Evolutionary conservation across 2,888 invertebrate genomes (phyloP).

Genomic region (Rhingia campestris): DNA sequence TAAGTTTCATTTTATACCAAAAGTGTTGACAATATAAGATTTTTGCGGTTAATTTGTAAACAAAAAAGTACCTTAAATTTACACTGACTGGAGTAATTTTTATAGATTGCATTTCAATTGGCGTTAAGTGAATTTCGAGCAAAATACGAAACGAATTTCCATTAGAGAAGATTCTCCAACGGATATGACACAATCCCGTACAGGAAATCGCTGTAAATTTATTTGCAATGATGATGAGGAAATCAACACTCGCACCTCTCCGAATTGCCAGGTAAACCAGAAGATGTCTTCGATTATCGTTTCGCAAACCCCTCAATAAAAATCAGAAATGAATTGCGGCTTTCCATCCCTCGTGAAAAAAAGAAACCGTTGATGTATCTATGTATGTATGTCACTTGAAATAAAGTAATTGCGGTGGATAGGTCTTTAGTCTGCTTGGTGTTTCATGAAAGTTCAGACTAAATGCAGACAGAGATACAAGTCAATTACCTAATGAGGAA

Average conservation of each 20-base stretch:
- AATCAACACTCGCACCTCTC: constrained; percentile 64
- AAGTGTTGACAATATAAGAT: constrained; percentile 2
- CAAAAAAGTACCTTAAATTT: constrained; percentile 24
- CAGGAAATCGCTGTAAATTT: constrained; percentile 80
- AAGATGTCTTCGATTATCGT: constrained; percentile 25
- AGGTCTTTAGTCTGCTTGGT: constrained; percentile 1
- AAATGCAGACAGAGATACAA: constrained; percentile 50
- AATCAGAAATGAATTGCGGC: constrained; percentile 30
- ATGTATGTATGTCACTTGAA: constrained; percentile 15
- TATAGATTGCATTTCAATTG: constrained; percentile 59
- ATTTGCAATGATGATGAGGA: constrained; percentile 75
- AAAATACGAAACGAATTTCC: constrained; percentile 58
- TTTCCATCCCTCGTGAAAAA: constrained; percentile 42
- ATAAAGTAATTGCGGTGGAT: constrained; percentile 43
- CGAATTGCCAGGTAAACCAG: constrained; percentile 60
- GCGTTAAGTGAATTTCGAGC: constrained; percentile 64
- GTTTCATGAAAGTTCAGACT: constrained; percentile 24
- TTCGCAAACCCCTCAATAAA: constrained; percentile 24
- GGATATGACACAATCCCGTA: constrained; percentile 81
- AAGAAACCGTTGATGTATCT: neutral
- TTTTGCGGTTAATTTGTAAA: neutral
- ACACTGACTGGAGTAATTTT: constrained; percentile 12
- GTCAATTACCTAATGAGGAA: constrained; percentile 75
- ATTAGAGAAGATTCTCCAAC: constrained; percentile 71
- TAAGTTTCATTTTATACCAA: constrained; percentile 32